Base-by-base conservation (phyloP, 2,113 vertebrate species). In the Stomatorhinus ivindoensis region DNA sequence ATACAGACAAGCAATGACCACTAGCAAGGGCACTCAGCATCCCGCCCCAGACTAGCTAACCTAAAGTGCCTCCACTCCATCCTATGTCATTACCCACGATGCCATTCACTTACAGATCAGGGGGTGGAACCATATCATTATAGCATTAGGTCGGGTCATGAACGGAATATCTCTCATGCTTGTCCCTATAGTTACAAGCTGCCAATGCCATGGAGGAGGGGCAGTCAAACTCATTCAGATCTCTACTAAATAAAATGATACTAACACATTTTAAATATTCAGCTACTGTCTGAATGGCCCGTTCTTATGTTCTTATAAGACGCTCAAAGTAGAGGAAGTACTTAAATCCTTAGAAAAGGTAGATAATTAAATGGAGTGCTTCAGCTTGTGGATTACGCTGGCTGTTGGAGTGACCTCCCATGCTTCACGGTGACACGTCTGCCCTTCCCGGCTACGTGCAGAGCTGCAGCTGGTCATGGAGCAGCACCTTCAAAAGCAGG, bases 401-500 rank as follows among this genome's bases (percentile, higher is more conserved):
- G 44, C 21, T 84, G 83, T 11, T 50, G 47, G 24, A 47, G 31
- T 39, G n/a, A 0, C 48, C n/a, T 35, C 48, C 17, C n/a, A n/a
- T 17, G 10, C 11, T 31, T 7, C 0, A 13, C 0, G 5, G 4
- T 83, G 50, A 83, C 51, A 21, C 9, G 5, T 42, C 51, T 58
- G 50, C 76, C 51, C n/a, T n/a, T 31, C 21, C 86, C 3, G 85
- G 48, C 42, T 53, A n/a, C 27, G 5, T 27, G n/a, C 94, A 96
- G 95, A 95, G 87, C 91, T 95, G 80, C 94, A 95, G 91, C 69
- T 92, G 89, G 94, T 92, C 92, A 93, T 93, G 93, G 95, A 95
- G 93, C 95, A 95, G 88, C 94, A 95, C 88, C 91, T 92, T 91
- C 92, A 92, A 89, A 92, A 88, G 90, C 90, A 92, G 85, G 92